These are phyloP conservation scores for Sebastes fasciatus DNA, from an alignment of 2,113 vertebrate species.

Conservation along the genomic window DNA sequence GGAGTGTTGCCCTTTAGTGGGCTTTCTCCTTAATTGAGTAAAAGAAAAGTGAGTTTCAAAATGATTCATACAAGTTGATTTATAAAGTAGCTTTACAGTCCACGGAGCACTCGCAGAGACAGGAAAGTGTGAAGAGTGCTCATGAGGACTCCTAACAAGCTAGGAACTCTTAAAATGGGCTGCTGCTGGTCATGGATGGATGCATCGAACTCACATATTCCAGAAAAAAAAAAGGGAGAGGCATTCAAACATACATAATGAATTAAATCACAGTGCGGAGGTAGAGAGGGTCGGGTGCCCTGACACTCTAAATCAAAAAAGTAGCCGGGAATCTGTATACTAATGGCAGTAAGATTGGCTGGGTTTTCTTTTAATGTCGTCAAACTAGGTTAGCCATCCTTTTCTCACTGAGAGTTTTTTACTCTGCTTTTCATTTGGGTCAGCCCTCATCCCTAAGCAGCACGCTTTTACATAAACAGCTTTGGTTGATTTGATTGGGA, in stretches of 20 bases:
- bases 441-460: slow-evolving; percentile 66
- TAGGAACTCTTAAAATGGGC: slow-evolving; percentile 74
- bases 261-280: slow-evolving; percentile 68
- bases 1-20: slow-evolving; percentile 60
- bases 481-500: slow-evolving; percentile 72
- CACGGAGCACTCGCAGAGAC: slow-evolving; percentile 71
- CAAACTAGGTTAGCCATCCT: slow-evolving; percentile 60
- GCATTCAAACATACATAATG: slow-evolving; percentile 80
- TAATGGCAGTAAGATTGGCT: slow-evolving; percentile 52
- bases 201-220: slow-evolving; percentile 70
- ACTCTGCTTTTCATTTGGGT: slow-evolving; percentile 68
- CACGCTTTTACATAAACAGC: slow-evolving; percentile 75
- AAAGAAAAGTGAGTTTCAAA: slow-evolving; percentile 80
- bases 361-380: slow-evolving; percentile 64
- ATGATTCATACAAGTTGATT: slow-evolving; percentile 79
- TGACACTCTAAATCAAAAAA: slow-evolving; percentile 60
- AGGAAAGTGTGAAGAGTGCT: slow-evolving; percentile 76
- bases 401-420: slow-evolving; percentile 43
- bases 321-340: slow-evolving; percentile 56
- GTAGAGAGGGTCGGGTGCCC: slow-evolving; percentile 44
- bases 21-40: slow-evolving; percentile 81
- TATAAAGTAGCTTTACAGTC: slow-evolving; percentile 81
- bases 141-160: slow-evolving; percentile 82
- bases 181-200: slow-evolving; percentile 75
- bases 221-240: slow-evolving; percentile 64